Evolutionary conservation across 1,140 invertebrate species (phyloP), one percentile per base, ranked within the genome.

Genomic region (Lucilia sericata): DNA sequence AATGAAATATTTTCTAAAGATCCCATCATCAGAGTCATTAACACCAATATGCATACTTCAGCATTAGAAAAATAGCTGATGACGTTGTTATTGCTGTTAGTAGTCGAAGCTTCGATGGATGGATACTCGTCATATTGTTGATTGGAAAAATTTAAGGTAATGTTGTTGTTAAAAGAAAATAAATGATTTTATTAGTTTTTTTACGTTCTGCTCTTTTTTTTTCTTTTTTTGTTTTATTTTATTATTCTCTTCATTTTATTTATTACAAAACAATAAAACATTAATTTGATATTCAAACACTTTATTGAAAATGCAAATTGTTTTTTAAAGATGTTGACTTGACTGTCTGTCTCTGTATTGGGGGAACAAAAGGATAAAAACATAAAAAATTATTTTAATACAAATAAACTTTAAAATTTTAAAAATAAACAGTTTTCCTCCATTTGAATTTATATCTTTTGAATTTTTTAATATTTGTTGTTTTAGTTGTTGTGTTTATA

Each of bases 271-370:
- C 34, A 80, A 80, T 80, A 80, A 80, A 80, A 80, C 42, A 21
- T 49, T 21, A 80, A 80, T 80, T 80, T 49, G 76, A 51, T 80
- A 80, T 80, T 49, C 42, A 80, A 25, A 80, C 42, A 80, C 14
- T 80, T 51, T 17, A 80, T 80, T 49, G 76, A 80, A 80, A 80
- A 80, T 80, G 76, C 76, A 80, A 80, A 80, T 80, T 8, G 76
- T 49, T 80, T 80, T 25, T 80, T 49, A 13, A 51, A 78, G 1
- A 70, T 70, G n/a, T 21, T 70, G 65, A 21, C n/a, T 70, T n/a
- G 5, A 19, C 60, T n/a, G 8, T n/a, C 9, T 12, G 13, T 5
- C 49, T 49, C 9, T n/a, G 17, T 13, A 19, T 30, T 65, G 60
- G 17, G n/a, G 0, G 8, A 17, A 21, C 5, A 17, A 21, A 21